Evolutionary conservation across 2,888 invertebrate genomes (phyloP).

Genomic region (Miltochrista miniata): DNA sequence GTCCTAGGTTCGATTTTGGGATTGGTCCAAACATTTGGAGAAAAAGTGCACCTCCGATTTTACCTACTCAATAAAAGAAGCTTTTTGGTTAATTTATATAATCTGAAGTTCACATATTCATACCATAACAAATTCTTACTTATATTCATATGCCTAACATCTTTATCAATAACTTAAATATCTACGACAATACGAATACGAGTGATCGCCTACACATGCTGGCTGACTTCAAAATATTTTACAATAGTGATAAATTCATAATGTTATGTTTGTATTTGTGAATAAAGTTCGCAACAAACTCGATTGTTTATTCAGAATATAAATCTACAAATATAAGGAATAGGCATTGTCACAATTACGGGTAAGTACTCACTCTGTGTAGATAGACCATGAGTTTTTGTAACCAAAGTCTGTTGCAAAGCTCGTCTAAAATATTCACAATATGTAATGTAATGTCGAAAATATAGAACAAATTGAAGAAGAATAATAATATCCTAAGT

Average conservation of each 20-base stretch:
- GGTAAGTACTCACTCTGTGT: constrained; percentile 11
- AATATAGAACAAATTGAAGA: no score
- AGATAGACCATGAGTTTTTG: constrained; percentile 18
- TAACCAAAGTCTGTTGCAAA: neutral
- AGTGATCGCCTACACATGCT: constrained; percentile 21
- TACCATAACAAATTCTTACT: no score
- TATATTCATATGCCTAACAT: neutral
- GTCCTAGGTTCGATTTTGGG: no score
- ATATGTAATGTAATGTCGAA: no score
- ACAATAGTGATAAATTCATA: constrained; percentile 42
- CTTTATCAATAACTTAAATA: constrained; percentile 24
- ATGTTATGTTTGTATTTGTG: constrained; percentile 39
- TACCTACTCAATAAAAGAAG: no score
- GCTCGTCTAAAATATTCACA: neutral
- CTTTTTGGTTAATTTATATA: no score
- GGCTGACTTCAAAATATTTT: constrained; percentile 40
- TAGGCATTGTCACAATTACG: constrained; percentile 31
- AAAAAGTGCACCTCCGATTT: no score
- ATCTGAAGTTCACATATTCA: no score
- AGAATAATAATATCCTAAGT: no score
- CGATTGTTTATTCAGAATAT: constrained; percentile 43
- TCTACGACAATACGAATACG: constrained; percentile 25
- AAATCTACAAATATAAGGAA: constrained; percentile 33
- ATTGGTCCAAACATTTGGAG: no score
- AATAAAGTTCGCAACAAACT: constrained; percentile 34